Evolutionary conservation across 2,797 vertebrate species (phyloP).

Genomic region (Coregonus suidteri): DNA sequence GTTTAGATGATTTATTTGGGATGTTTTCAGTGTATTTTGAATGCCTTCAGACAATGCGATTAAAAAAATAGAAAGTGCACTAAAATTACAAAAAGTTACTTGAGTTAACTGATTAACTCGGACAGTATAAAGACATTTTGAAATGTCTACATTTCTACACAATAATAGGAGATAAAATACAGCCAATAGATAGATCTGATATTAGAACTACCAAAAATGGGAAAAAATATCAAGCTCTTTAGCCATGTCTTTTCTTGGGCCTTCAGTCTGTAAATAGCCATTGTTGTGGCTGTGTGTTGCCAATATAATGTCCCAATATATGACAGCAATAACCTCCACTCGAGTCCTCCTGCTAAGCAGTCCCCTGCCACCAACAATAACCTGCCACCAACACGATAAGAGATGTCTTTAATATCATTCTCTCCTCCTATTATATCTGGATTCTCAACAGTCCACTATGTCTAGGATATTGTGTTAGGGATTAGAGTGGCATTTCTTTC

Average conservation of each 20-base stretch:
- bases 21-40: no score
- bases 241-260: background rate
- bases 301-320: background rate
- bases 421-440: background rate
- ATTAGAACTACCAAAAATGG: no score
- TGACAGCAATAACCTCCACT: background rate
- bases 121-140: no score
- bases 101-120: no score
- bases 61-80: no score
- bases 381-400: no score
- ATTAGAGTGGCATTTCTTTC: constrained; percentile 44
- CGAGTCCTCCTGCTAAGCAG: background rate
- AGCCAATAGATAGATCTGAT: no score
- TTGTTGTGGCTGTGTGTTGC: background rate
- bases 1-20: no score
- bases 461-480: constrained; percentile 53
- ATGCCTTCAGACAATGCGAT: no score
- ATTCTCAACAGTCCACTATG: background rate
- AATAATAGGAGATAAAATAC: no score
- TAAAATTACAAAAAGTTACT: no score
- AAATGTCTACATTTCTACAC: no score
- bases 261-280: background rate
- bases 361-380: background rate
- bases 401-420: constrained; percentile 18
- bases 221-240: background rate